Percentiles rank a stretch among this genome's conserved stretches.
Conservation (phyloP, 2,113 vertebrate genomes). For the Pedionomus torquatus region DNA sequence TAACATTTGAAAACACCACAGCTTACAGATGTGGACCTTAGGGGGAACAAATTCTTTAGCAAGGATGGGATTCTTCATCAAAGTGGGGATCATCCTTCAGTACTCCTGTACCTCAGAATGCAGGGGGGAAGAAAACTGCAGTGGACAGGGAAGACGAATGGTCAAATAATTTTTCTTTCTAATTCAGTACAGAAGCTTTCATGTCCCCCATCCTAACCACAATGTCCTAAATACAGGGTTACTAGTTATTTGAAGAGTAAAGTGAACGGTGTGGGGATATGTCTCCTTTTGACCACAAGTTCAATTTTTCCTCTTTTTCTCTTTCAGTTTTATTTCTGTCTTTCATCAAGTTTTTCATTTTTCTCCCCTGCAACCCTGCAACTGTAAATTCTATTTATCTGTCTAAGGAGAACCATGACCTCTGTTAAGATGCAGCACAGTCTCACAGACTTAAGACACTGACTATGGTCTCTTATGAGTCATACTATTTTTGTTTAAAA, state of each 20-base stretch:
- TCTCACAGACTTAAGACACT: not conserved
- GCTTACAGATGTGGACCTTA: rapidly evolving
- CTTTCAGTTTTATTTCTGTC: not conserved
- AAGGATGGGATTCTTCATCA: not conserved
- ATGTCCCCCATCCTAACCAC: not conserved
- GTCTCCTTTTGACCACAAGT: not conserved
- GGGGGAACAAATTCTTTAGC: not conserved
- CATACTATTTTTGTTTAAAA: not conserved
- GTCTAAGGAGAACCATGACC: not conserved
- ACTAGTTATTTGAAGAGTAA: not conserved
- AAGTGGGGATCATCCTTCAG: not conserved
- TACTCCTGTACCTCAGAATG: not conserved
- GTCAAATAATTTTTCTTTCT: not conserved
- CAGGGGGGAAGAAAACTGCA: not conserved
- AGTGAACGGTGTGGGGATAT: rapidly evolving
- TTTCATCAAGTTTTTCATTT: not conserved
- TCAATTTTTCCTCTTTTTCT: not conserved
- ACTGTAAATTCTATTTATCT: not conserved
- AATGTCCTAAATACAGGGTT: not conserved
- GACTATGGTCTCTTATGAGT: not conserved
- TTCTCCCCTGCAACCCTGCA: not conserved
- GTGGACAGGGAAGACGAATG: not conserved
- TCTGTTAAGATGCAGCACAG: not conserved
- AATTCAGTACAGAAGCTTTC: not conserved
- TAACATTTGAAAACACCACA: not conserved